phyloP scores from a whole-genome alignment of 2,113 vertebrate genomes.

The Brachirus orientalis region DNA sequence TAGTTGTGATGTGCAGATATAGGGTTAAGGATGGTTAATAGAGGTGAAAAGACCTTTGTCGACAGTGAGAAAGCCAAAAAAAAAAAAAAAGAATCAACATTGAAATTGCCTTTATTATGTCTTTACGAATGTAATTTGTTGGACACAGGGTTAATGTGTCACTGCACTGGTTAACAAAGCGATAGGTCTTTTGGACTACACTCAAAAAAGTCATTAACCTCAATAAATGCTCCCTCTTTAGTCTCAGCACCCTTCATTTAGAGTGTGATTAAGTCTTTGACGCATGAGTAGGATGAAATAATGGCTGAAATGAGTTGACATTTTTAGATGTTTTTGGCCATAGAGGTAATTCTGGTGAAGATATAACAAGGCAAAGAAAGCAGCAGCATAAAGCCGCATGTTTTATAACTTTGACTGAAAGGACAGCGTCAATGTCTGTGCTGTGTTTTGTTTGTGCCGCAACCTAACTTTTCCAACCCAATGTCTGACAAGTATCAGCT shows the following conservation, averaged over 20 bases:
- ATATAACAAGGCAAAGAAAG: too few relatives aligned
- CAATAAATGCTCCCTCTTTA: constrained; percentile 28
- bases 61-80: too few relatives aligned
- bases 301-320: constrained; percentile 29
- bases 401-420: not conserved
- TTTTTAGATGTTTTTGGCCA: constrained; percentile 9
- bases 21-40: too few relatives aligned
- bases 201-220: constrained; percentile 53
- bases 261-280: constrained; percentile 47
- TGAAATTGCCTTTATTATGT: too few relatives aligned
- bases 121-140: not conserved
- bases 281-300: constrained; percentile 35
- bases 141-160: constrained; percentile 12
- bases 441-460: constrained; percentile 3
- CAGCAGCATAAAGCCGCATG: not conserved
- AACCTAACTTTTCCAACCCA: constrained; percentile 16
- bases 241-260: constrained; percentile 23
- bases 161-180: constrained; percentile 24
- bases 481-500: constrained; percentile 31
- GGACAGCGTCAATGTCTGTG: not conserved
- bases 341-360: not conserved
- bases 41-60: too few relatives aligned
- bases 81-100: too few relatives aligned
- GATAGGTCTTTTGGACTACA: constrained; percentile 24
- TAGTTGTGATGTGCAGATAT: too few relatives aligned